A percentile compares a stretch with the other conserved stretches of the same genome.
Evolutionary conservation across 30 jellyfish, hydroid and myxozoan species (phyloP).

Genomic region (Nemopilema nomurai): DNA sequence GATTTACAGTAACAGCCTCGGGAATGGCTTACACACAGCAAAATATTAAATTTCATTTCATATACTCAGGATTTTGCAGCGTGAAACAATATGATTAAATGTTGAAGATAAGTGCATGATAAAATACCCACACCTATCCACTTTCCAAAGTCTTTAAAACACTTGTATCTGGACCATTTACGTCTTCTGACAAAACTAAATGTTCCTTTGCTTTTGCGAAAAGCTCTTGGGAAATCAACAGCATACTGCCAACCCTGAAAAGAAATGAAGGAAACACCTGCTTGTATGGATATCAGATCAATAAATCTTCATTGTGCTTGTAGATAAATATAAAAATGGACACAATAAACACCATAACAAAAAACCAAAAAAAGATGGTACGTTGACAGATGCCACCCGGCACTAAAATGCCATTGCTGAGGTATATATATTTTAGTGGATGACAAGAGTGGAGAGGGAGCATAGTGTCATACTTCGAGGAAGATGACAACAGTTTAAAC

Average conservation of each 20-base stretch:
- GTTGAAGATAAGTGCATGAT: not conserved
- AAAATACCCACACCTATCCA: slow-evolving; percentile 61
- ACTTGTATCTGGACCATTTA: slow-evolving; percentile 82
- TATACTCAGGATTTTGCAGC: not conserved
- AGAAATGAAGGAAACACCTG: not conserved
- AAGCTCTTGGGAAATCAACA: slow-evolving; percentile 89
- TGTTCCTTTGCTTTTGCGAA: slow-evolving; percentile 46
- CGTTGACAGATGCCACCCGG: too few relatives aligned
- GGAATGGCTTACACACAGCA: too few relatives aligned
- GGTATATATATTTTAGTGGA: too few relatives aligned
- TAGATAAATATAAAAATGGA: not conserved
- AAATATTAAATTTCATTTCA: not conserved
- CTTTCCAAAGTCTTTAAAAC: slow-evolving; percentile 67
- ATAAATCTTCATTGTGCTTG: not conserved
- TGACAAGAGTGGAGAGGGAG: too few relatives aligned
- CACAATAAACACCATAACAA: too few relatives aligned
- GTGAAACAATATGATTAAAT: too few relatives aligned
- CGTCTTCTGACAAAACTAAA: slow-evolving; percentile 82
- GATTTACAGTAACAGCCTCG: too few relatives aligned
- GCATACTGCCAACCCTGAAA: slow-evolving; percentile 99
- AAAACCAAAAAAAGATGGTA: too few relatives aligned
- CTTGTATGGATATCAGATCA: not conserved
- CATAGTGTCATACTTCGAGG: too few relatives aligned
- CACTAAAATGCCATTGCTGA: too few relatives aligned
- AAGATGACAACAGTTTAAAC: too few relatives aligned